phyloP scores from a whole-genome alignment of 2,113 vertebrate genomes.

The Dissostichus mawsoni region DNA sequence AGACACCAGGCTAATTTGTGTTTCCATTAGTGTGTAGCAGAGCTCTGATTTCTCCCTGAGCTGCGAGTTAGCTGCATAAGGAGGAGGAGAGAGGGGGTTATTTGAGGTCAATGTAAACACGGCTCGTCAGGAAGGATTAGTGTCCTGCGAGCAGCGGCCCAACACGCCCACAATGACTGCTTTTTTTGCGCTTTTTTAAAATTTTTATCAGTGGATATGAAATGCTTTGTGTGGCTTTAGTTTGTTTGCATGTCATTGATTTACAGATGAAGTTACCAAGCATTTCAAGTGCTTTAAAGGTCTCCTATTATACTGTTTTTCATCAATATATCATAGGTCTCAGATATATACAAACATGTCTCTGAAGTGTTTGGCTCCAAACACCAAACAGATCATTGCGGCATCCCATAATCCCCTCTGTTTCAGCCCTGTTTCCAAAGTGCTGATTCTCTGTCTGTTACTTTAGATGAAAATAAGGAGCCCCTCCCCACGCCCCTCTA shows the following conservation, averaged over 20 bases:
- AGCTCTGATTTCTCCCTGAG: constrained; percentile 31
- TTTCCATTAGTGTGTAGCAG: constrained; percentile 35
- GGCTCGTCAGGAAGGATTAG: constrained; percentile 59
- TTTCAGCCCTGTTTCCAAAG: too few relatives aligned
- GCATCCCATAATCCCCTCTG: too few relatives aligned
- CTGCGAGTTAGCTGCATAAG: constrained; percentile 24
- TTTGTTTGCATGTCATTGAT: neutral
- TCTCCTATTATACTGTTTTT: too few relatives aligned
- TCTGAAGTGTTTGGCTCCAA: too few relatives aligned
- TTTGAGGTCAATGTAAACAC: constrained; percentile 71
- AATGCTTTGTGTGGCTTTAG: neutral
- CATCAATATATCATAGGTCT: too few relatives aligned
- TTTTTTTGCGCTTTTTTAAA: constrained; percentile 31
- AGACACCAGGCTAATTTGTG: constrained; percentile 38
- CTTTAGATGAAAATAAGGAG: too few relatives aligned
- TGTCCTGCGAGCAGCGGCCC: constrained; percentile 46
- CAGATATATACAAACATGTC: too few relatives aligned
- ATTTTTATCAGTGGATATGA: neutral
- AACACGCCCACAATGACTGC: constrained; percentile 41
- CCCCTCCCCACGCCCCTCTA: too few relatives aligned
- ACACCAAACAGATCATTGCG: too few relatives aligned
- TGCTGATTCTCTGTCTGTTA: too few relatives aligned
- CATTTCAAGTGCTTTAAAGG: too few relatives aligned
- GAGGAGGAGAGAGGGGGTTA: constrained; percentile 50
- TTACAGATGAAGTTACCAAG: neutral